Conservation (phyloP, 2,888 invertebrate species). For the Caenorhabditis uteleia region DNA sequence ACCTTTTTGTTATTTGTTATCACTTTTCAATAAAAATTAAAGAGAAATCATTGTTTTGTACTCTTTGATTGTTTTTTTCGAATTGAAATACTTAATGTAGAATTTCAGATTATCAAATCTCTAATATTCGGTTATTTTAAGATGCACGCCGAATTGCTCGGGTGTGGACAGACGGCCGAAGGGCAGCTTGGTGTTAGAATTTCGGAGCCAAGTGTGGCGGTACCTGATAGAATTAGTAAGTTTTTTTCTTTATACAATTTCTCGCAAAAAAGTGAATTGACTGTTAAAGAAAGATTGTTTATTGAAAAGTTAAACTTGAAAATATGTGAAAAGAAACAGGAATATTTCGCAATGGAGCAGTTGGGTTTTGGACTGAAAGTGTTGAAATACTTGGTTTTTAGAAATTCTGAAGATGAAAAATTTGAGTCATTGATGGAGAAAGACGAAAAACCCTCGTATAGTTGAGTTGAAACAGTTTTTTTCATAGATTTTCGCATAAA, state of each 20-base stretch:
- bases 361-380: no score
- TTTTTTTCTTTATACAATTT: conserved; percentile 3
- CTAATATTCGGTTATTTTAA: not conserved
- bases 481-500: no score
- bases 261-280: no score
- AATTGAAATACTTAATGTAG: not conserved
- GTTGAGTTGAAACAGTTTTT: no score
- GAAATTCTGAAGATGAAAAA: no score
- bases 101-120: not conserved
- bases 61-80: not conserved
- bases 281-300: no score
- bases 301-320: no score
- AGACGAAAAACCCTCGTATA: no score
- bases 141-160: conserved; percentile 53
- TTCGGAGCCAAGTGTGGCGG: conserved; percentile 19
- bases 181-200: conserved; percentile 55
- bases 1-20: conserved; percentile 1
- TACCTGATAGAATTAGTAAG: conserved; percentile 52
- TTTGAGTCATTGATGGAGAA: no score
- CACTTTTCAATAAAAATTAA: conserved; percentile 3
- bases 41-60: not conserved
- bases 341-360: no score
- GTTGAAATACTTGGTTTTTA: no score
- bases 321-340: no score
- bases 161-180: conserved; percentile 51